phyloP scores from a whole-genome alignment of 2,888 invertebrate genomes.

The Meiosimyza platycephala region DNA sequence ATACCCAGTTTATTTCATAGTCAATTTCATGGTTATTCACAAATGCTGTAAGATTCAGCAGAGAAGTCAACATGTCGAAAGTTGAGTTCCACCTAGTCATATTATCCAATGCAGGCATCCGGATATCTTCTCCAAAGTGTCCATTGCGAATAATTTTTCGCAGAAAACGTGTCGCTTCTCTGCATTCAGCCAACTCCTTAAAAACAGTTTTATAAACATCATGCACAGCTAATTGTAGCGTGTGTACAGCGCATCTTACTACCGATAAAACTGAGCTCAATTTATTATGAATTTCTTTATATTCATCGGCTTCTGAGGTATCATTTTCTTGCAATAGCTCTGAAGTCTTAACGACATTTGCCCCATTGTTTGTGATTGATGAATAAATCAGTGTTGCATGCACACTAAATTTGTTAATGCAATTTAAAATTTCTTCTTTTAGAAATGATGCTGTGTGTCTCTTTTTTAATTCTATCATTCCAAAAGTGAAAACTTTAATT shows the following conservation, averaged over 20 bases:
- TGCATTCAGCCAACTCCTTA: conserved; percentile 11
- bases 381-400: conserved; percentile 20
- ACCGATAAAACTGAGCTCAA: no score
- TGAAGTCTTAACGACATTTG: background rate
- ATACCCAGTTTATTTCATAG: conserved; percentile 1
- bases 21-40: background rate
- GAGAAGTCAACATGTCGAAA: conserved; percentile 1
- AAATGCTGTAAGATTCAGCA: no score
- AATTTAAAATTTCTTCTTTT: background rate
- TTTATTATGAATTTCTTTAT: conserved; percentile 22
- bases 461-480: conserved; percentile 1
- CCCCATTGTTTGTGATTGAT: conserved; percentile 16
- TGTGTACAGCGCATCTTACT: conserved; percentile 20
- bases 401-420: no score
- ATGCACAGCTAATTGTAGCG: conserved; percentile 16
- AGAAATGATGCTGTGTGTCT: background rate
- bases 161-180: conserved; percentile 10
- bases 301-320: conserved; percentile 3
- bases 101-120: no score
- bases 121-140: background rate
- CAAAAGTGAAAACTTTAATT: background rate
- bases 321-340: background rate
- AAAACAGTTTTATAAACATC: conserved; percentile 17
- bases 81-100: background rate
- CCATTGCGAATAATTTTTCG: conserved; percentile 24